These are phyloP conservation scores for Aurelia sp. DNA, from an alignment of 30 jellyfish, hydroid and myxozoan species.

Conservation along the genomic window DNA sequence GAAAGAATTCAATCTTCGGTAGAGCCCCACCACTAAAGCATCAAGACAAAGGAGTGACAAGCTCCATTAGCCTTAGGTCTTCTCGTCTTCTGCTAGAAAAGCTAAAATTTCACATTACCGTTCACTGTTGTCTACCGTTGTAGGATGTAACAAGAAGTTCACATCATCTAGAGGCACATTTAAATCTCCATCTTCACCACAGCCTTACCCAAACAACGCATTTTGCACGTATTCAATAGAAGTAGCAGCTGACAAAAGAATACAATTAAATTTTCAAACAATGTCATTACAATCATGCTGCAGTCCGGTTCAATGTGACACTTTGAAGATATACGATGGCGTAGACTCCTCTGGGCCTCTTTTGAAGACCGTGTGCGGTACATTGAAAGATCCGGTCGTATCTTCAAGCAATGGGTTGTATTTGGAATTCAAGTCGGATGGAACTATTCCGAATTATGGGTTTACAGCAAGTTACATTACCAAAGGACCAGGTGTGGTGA, in stretches of 20 bases:
- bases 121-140: not conserved
- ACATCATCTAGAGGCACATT: conserved; percentile 53
- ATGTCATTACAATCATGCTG: conserved; percentile 7
- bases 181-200: conserved; percentile 63
- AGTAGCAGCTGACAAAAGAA: not conserved
- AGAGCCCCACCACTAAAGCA: too few relatives aligned
- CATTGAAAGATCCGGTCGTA: not conserved
- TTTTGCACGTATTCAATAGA: conserved; percentile 44
- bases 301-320: not conserved
- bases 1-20: too few relatives aligned
- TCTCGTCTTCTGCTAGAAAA: too few relatives aligned
- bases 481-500: conserved; percentile 7
- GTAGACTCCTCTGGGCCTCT: conserved; percentile 3
- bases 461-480: conserved; percentile 16
- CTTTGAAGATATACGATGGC: conserved; percentile 13
- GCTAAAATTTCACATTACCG: too few relatives aligned
- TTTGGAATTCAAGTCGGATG: conserved; percentile 13
- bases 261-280: conserved; percentile 14
- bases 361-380: not conserved
- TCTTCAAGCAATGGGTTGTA: conserved; percentile 12
- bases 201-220: conserved; percentile 23
- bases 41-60: too few relatives aligned
- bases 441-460: conserved; percentile 31
- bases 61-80: too few relatives aligned
- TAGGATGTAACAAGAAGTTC: conserved; percentile 68